These are phyloP conservation scores for Steinernema scapterisci DNA, from an alignment of 2,888 invertebrate species.

Conservation along the genomic window DNA sequence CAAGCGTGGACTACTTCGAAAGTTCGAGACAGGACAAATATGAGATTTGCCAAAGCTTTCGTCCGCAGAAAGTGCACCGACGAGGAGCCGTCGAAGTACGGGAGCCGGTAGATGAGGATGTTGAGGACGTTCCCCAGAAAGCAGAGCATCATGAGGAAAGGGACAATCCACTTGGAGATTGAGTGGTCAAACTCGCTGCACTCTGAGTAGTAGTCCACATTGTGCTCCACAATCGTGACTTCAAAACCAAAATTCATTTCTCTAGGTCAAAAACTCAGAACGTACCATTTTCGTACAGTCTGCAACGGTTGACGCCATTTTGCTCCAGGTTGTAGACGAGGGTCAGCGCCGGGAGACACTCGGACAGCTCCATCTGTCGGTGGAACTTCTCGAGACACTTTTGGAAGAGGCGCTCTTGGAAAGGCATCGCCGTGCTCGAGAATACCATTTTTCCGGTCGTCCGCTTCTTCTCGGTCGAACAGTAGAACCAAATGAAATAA, in stretches of 20 bases:
- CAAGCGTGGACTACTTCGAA: slow-evolving; percentile 62
- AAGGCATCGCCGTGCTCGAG: not conserved
- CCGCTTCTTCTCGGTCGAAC: not conserved
- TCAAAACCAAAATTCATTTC: not conserved
- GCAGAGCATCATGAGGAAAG: slow-evolving; percentile 57
- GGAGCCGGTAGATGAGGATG: slow-evolving; percentile 60
- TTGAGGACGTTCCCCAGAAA: slow-evolving; percentile 60
- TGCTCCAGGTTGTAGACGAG: not conserved
- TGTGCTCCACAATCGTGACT: slow-evolving; percentile 36
- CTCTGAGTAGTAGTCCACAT: slow-evolving; percentile 36
- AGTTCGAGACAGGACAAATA: slow-evolving; percentile 58
- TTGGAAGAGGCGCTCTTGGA: slow-evolving; percentile 20
- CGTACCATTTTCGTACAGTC: not conserved
- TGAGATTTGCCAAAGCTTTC: slow-evolving; percentile 58
- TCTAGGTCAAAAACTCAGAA: not conserved
- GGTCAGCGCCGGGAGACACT: slow-evolving; percentile 5
- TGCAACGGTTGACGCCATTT: not conserved
- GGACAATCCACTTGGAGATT: slow-evolving; percentile 50
- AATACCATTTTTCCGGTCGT: not conserved
- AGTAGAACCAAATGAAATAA: slow-evolving; percentile 9
- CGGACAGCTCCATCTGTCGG: slow-evolving; percentile 20
- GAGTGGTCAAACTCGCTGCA: slow-evolving; percentile 39
- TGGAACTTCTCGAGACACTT: slow-evolving; percentile 1
- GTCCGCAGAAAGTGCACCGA: slow-evolving; percentile 61
- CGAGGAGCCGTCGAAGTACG: slow-evolving; percentile 61